Conservation (phyloP, 2,113 vertebrate species). For the Tiliqua scincoides region DNA sequence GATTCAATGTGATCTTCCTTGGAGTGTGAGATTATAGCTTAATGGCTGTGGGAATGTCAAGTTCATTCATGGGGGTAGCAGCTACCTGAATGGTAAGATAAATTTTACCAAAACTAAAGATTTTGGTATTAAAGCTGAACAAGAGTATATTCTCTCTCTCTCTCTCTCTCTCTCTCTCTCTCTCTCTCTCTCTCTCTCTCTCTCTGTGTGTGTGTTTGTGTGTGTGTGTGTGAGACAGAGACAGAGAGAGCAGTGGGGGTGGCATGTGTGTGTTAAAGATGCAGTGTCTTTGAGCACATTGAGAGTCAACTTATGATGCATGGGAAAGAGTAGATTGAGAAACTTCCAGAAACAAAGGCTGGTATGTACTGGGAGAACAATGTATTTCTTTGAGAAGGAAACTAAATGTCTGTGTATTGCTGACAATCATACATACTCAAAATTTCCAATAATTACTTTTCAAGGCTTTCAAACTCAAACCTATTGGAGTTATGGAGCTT, state of each 20-base stretch:
- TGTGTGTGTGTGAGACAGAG: no score
- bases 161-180: no score
- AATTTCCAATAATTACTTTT: not conserved
- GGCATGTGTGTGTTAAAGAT: not conserved
- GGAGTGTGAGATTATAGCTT: not conserved
- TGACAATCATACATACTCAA: not conserved
- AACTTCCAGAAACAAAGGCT: not conserved
- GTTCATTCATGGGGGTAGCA: not conserved
- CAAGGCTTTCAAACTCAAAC: not conserved
- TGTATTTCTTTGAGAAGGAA: not conserved
- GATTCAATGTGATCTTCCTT: not conserved
- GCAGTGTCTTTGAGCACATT: not conserved
- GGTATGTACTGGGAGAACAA: not conserved
- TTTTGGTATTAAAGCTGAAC: no score
- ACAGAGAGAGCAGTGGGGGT: no score
- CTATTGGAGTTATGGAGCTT: not conserved
- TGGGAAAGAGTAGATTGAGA: no score
- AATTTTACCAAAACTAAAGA: not conserved
- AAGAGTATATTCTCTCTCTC: no score
- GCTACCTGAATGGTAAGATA: not conserved
- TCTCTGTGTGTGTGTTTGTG: no score
- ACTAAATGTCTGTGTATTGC: not conserved
- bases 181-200: no score
- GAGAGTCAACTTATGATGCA: no score
- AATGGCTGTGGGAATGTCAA: not conserved